Conservation (phyloP, 2,113 vertebrate genomes). For the Damaliscus lunatus region DNA sequence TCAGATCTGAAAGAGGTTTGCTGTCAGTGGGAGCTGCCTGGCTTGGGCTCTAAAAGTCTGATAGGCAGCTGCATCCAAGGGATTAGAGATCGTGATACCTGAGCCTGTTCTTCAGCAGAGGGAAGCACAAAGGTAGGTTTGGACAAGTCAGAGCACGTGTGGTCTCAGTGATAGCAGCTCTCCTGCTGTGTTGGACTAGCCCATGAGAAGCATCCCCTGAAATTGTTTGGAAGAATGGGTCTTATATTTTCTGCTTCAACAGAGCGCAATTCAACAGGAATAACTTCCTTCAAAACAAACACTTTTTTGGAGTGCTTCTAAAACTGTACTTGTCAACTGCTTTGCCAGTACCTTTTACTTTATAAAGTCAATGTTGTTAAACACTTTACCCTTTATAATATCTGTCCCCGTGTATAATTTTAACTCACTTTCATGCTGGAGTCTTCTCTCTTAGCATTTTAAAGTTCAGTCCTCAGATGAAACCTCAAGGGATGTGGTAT, state of each 20-base stretch:
- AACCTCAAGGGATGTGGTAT: background rate
- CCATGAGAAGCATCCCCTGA: background rate
- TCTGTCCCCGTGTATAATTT: background rate
- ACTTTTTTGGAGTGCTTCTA: background rate
- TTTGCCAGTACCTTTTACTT: background rate
- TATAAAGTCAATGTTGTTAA: background rate
- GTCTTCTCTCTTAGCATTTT: background rate
- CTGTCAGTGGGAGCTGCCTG: background rate
- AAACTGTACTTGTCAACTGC: background rate
- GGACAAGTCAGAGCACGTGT: slow-evolving; percentile 20
- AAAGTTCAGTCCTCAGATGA: background rate
- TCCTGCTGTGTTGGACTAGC: background rate
- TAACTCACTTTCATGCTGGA: background rate
- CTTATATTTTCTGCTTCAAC: background rate
- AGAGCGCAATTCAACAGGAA: background rate
- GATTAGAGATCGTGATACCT: background rate
- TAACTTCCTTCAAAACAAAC: background rate
- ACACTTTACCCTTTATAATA: background rate
- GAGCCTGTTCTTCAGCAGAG: background rate
- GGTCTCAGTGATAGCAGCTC: background rate
- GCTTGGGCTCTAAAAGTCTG: background rate
- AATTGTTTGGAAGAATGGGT: background rate
- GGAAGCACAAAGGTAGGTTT: background rate
- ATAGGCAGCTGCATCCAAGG: slow-evolving; percentile 5
- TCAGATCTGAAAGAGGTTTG: background rate